Conservation (phyloP, 2,797 vertebrate species). For the Pangasius mekongensis region DNA sequence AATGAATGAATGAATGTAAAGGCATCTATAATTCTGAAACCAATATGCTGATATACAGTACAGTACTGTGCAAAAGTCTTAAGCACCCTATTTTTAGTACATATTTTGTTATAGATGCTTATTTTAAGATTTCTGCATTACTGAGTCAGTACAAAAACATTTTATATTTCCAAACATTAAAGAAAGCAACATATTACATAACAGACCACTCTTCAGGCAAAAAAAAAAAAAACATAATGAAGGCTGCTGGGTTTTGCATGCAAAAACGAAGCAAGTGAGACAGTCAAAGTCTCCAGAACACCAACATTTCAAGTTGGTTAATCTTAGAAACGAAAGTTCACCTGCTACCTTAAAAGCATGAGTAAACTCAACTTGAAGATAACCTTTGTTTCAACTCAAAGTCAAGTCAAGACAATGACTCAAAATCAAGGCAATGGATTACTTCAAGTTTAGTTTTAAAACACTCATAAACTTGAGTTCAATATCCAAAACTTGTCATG, state of each 20-base stretch:
- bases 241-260: not conserved
- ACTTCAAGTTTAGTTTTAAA: too few relatives aligned
- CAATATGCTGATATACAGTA: not conserved
- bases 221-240: not conserved
- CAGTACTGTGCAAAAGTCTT: not conserved
- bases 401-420: too few relatives aligned
- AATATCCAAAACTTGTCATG: too few relatives aligned
- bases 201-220: not conserved
- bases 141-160: not conserved
- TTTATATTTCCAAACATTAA: not conserved
- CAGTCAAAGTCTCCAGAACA: not conserved
- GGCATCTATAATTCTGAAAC: not conserved
- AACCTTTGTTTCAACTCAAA: too few relatives aligned
- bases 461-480: too few relatives aligned
- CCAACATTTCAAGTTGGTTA: too few relatives aligned
- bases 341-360: too few relatives aligned
- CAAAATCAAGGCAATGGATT: too few relatives aligned
- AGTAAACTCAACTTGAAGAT: too few relatives aligned
- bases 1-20: not conserved
- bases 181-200: not conserved
- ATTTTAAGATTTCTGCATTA: not conserved
- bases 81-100: not conserved
- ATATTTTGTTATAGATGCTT: not conserved
- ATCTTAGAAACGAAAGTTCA: too few relatives aligned
- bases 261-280: not conserved